Percentiles rank a stretch among this genome's conserved stretches.
Evolutionary conservation across 2,888 invertebrate species (phyloP).

Genomic region (Diplolepis rosae): DNA sequence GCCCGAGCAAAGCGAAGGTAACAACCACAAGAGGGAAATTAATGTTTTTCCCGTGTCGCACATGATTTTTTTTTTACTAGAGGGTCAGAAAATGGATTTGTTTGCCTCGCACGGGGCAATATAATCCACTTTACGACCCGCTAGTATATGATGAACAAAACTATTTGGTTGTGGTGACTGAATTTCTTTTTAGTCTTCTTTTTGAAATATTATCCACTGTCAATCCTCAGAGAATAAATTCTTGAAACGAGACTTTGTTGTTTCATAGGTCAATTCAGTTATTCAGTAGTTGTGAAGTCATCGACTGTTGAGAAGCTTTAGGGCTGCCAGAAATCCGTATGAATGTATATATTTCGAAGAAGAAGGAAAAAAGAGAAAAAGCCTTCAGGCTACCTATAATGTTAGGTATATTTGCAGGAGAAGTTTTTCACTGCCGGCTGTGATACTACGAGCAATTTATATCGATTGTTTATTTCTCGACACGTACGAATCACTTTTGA

Average conservation of each 20-base stretch:
- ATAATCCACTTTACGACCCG: no score
- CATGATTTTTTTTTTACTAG: no score
- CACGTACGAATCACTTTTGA: slow-evolving; percentile 55
- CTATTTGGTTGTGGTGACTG: no score
- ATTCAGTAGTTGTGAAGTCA: slow-evolving; percentile 21
- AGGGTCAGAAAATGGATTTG: no score
- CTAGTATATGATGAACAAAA: no score
- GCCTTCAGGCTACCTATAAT: slow-evolving; percentile 37
- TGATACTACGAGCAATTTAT: slow-evolving; percentile 58
- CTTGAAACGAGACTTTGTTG: background rate
- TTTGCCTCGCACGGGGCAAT: no score
- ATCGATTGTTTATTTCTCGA: slow-evolving; percentile 60
- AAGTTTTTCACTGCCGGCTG: slow-evolving; percentile 52
- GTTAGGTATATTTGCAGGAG: slow-evolving; percentile 52
- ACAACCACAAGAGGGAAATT: no score
- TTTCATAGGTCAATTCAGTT: background rate
- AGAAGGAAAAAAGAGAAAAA: slow-evolving; percentile 25
- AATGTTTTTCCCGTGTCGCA: no score
- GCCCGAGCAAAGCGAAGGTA: no score
- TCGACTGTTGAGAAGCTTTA: background rate
- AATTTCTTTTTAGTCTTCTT: no score
- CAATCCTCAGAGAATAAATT: background rate
- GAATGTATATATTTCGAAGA: slow-evolving; percentile 34
- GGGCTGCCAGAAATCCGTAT: background rate
- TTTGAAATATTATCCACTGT: background rate